Conservation (phyloP, 2,888 invertebrate genomes). For the Magallana nippona region DNA sequence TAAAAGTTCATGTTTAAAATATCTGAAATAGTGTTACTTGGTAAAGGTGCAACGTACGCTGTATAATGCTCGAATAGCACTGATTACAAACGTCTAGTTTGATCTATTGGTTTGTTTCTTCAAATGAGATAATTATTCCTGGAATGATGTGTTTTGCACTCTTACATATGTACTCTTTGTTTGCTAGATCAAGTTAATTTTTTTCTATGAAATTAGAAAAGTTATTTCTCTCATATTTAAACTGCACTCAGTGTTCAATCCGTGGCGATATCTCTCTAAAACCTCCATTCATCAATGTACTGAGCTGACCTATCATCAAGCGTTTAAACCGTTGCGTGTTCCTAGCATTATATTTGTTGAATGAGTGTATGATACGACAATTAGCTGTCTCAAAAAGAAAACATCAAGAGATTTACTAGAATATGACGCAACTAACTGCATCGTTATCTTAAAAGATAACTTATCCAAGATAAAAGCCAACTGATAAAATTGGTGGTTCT, state of each 20-base stretch:
- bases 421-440: constrained; percentile 1
- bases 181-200: too few relatives aligned
- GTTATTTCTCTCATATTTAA: neutral
- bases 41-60: too few relatives aligned
- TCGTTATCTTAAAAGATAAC: neutral
- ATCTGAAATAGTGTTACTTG: too few relatives aligned
- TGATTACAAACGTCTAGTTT: too few relatives aligned
- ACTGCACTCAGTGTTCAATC: neutral
- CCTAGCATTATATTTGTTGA: neutral
- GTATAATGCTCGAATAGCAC: too few relatives aligned
- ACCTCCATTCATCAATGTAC: neutral
- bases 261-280: neutral
- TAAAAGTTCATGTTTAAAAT: too few relatives aligned
- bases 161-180: too few relatives aligned
- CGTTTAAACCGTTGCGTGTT: neutral
- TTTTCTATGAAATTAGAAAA: too few relatives aligned
- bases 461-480: neutral
- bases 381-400: neutral
- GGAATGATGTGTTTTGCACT: too few relatives aligned
- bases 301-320: neutral
- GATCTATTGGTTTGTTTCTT: too few relatives aligned
- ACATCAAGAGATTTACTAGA: neutral
- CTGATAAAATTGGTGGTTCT: neutral
- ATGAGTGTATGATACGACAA: neutral
- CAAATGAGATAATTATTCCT: too few relatives aligned